phyloP scores from a whole-genome alignment of 2,888 invertebrate species.

The Asteroscopus sphinx region DNA sequence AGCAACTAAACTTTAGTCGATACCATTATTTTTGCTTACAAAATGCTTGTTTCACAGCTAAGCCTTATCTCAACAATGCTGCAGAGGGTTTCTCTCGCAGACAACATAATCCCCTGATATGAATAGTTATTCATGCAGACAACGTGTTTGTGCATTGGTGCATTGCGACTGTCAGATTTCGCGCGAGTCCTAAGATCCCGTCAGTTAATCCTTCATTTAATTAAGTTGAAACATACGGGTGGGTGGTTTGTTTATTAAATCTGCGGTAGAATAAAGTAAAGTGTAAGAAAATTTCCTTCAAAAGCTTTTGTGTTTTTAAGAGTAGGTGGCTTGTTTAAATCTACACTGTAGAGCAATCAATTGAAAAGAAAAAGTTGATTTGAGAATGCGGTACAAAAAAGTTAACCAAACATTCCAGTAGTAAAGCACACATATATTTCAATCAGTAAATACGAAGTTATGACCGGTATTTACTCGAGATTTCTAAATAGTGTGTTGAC shows the following conservation, averaged over 20 bases:
- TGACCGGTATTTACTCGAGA: neutral
- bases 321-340: too few relatives aligned
- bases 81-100: conserved; percentile 5
- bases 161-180: conserved; percentile 19
- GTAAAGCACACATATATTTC: conserved; percentile 13
- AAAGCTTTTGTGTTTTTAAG: too few relatives aligned
- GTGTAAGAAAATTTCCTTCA: too few relatives aligned
- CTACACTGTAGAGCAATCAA: too few relatives aligned
- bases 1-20: neutral
- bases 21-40: neutral
- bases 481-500: neutral
- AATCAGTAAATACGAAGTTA: neutral
- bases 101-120: conserved; percentile 27
- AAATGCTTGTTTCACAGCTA: neutral
- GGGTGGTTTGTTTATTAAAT: neutral
- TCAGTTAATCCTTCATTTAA: conserved; percentile 38
- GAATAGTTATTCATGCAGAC: conserved; percentile 27
- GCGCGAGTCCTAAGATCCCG: conserved; percentile 9
- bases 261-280: too few relatives aligned
- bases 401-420: conserved; percentile 8
- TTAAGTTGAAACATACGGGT: conserved; percentile 15
- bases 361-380: too few relatives aligned
- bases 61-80: conserved; percentile 9
- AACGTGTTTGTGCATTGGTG: conserved; percentile 13
- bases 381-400: neutral